Evolutionary conservation across 2,797 vertebrate species (phyloP).

Genomic region (Halcyon badia): DNA sequence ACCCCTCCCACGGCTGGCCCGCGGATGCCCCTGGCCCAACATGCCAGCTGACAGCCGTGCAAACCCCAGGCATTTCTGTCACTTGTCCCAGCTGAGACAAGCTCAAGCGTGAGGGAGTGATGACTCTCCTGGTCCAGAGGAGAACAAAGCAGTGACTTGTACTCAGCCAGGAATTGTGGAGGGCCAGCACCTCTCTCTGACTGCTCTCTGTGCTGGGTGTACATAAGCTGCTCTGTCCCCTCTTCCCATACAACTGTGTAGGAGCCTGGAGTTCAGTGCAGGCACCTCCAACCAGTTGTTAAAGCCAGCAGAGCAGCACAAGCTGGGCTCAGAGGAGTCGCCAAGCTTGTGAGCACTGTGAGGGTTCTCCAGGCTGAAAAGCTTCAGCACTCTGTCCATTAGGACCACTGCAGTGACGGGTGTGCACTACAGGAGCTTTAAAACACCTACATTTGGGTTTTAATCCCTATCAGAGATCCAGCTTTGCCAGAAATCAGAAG

Average conservation of each 20-base stretch:
- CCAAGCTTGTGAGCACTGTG: not conserved
- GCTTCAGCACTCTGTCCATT: not conserved
- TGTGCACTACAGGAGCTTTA: not conserved
- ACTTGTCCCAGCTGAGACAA: not conserved
- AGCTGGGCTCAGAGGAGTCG: not conserved
- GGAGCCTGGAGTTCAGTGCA: not conserved
- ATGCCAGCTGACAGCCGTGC: rapidly evolving
- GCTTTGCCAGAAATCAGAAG: not conserved
- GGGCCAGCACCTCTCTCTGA: not conserved
- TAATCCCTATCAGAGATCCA: not conserved
- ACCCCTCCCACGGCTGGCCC: not conserved
- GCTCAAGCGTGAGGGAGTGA: rapidly evolving
- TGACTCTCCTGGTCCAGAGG: not conserved
- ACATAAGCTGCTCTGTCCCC: not conserved
- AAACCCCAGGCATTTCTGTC: not conserved
- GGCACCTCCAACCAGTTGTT: not conserved
- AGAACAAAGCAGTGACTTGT: not conserved
- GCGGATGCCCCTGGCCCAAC: not conserved
- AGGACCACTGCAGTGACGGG: not conserved
- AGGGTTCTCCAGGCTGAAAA: not conserved
- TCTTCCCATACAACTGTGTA: rapidly evolving
- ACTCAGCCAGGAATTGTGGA: not conserved
- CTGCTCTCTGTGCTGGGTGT: not conserved
- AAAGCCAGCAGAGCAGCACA: not conserved
- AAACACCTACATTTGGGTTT: not conserved